Evolutionary conservation across 92 coral and sea anemone genomes (phyloP).

Genomic region (Heteractis magnifica): DNA sequence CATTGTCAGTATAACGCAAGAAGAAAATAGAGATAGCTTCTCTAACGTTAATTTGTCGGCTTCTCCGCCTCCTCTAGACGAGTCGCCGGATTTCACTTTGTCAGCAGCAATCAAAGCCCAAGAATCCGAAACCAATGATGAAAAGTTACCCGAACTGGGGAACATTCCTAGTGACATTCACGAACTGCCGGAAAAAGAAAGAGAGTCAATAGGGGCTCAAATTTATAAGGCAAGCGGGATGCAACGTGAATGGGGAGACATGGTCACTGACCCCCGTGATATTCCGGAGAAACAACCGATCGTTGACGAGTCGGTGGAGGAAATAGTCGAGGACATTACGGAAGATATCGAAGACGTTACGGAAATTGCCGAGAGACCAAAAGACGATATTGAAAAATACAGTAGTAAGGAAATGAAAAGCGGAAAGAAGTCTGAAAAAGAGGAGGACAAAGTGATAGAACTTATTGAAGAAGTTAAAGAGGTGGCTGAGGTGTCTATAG

Average conservation of each 20-base stretch:
- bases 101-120: not conserved
- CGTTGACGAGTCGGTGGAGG: slow-evolving; percentile 56
- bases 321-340: not conserved
- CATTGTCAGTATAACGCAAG: slow-evolving; percentile 8
- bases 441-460: not conserved
- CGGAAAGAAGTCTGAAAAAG: not conserved
- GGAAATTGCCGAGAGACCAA: not conserved
- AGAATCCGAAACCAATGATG: not conserved
- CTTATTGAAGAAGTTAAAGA: slow-evolving; percentile 24
- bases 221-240: slow-evolving; percentile 59
- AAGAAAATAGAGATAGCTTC: slow-evolving; percentile 32
- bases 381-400: not conserved
- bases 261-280: slow-evolving; percentile 32
- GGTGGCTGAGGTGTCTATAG: not conserved
- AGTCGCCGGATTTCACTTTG: slow-evolving; percentile 37
- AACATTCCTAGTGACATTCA: not conserved
- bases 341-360: slow-evolving; percentile 6
- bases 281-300: slow-evolving; percentile 32
- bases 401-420: not conserved
- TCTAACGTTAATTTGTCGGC: slow-evolving; percentile 26
- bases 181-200: slow-evolving; percentile 14
- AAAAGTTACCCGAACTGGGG: not conserved
- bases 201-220: slow-evolving; percentile 24
- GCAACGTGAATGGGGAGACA: slow-evolving; percentile 59
- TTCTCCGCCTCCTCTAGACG: slow-evolving; percentile 34